Conservation (phyloP, 2,888 invertebrate genomes). For the Tenthredo mesomela region DNA sequence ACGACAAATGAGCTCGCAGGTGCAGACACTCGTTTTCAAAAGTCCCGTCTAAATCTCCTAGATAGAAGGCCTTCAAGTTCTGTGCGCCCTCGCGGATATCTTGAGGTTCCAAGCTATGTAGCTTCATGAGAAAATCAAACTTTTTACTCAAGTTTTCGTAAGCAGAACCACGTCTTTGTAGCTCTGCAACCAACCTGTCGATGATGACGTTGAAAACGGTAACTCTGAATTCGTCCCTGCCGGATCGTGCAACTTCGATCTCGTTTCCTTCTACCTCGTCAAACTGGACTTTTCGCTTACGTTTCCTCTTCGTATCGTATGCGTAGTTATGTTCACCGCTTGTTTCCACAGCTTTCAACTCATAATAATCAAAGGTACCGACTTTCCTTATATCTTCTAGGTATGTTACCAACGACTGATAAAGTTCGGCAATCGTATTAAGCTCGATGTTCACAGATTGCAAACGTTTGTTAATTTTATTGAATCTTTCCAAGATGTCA, state of each 20-base stretch:
- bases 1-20: too few relatives aligned
- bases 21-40: too few relatives aligned
- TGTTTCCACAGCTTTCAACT: slow-evolving; percentile 42
- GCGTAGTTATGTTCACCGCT: slow-evolving; percentile 30
- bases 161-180: slow-evolving; percentile 31
- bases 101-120: too few relatives aligned
- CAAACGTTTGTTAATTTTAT: slow-evolving; percentile 54
- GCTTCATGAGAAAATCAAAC: too few relatives aligned
- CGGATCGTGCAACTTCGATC: slow-evolving; percentile 10
- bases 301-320: slow-evolving; percentile 34
- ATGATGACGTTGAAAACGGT: slow-evolving; percentile 47
- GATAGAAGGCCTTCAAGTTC: too few relatives aligned
- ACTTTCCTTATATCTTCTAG: slow-evolving; percentile 45
- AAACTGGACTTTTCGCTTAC: slow-evolving; percentile 19
- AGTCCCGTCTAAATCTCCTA: too few relatives aligned
- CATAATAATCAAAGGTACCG: slow-evolving; percentile 41
- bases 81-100: too few relatives aligned
- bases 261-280: slow-evolving; percentile 33
- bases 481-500: slow-evolving; percentile 50
- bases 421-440: slow-evolving; percentile 36
- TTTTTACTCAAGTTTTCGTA: too few relatives aligned
- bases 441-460: slow-evolving; percentile 53
- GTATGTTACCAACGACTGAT: slow-evolving; percentile 41
- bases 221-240: slow-evolving; percentile 41
- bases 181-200: slow-evolving; percentile 33